Base-by-base conservation (phyloP, 2,113 vertebrate species). In the Siniperca chuatsi region DNA sequence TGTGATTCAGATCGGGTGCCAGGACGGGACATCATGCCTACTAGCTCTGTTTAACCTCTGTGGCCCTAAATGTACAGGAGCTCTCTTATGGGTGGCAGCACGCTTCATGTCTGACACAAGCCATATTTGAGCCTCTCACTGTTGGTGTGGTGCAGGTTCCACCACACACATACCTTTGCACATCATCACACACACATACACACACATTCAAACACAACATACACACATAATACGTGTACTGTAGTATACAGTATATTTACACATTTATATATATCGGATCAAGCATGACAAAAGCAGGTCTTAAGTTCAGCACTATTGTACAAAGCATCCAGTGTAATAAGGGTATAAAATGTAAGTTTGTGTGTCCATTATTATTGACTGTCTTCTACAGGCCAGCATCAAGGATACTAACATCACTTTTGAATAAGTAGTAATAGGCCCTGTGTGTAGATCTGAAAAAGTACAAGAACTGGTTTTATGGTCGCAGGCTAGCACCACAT, bases 301-400 rank as follows among this genome's bases (percentile, higher is more conserved):
- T 95, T 95, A 94, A 93, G 93, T 95, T 95, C 89, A 94, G 92
- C 93, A 93, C 92, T 94, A 94, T 94, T 95, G 93, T 95, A 94
- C 68, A 94, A 95, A 94, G 92, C 90, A 94, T 95, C 92, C 90
- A 91, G 88, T 94, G 93, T 94, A 94, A 93, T 91, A 93, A 93
- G 90, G 90, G 89, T 93, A 91, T 91, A 93, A 91, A 79, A 89
- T 94, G 89, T 92, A 89, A 86, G 79, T 92, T 83, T 90, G 85
- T 92, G 87, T 87, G 86, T 93, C 75, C 82, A 83, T 88, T 82
- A 88, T 83, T 89, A 84, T 90, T 81, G 89, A 87, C 83, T 83
- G 78, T 91, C 86, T 88, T 86, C 65, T 82, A 79, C 84, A 86
- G 91, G 92, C 87, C 89, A 90, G 87, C 84, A 73, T 89, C 37